These are phyloP conservation scores for Stenoptilia bipunctidactyla DNA, from an alignment of 2,888 invertebrate genomes.

Conservation along the genomic window DNA sequence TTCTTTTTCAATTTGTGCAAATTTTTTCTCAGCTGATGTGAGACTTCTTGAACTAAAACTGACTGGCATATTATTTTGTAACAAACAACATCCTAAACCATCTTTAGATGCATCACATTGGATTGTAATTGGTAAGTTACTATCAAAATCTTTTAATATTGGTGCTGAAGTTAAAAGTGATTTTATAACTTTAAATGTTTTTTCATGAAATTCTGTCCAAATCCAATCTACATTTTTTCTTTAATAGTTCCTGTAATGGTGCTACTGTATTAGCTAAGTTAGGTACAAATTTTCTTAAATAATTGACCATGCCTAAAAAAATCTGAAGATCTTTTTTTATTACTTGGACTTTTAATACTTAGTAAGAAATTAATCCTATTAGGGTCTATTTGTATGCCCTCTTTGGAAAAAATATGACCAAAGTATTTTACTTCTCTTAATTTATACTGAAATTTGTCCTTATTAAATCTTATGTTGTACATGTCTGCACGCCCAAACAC, in stretches of 20 bases:
- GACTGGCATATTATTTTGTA: too few relatives aligned
- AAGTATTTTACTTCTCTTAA: slow-evolving; percentile 21
- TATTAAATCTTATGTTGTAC: slow-evolving; percentile 24
- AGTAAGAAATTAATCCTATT: slow-evolving; percentile 1
- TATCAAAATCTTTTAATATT: too few relatives aligned
- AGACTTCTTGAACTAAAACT: too few relatives aligned
- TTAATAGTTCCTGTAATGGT: slow-evolving; percentile 8
- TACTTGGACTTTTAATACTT: slow-evolving; percentile 6
- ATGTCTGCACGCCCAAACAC: slow-evolving; percentile 19
- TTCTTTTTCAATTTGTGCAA: too few relatives aligned
- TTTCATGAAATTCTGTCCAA: too few relatives aligned
- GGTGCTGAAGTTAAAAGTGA: too few relatives aligned
- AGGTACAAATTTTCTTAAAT: slow-evolving; percentile 7
- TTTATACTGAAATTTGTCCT: slow-evolving; percentile 6
- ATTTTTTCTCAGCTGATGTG: too few relatives aligned
- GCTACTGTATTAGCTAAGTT: slow-evolving; percentile 11
- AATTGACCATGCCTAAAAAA: slow-evolving; percentile 14
- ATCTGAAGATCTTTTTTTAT: slow-evolving; percentile 16
- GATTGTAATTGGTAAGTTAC: too few relatives aligned
- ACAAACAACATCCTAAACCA: too few relatives aligned
- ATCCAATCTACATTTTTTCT: slow-evolving; percentile 13
- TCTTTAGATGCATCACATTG: too few relatives aligned
- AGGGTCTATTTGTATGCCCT: slow-evolving; percentile 11
- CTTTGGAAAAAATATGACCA: slow-evolving; percentile 16
- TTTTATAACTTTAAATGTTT: too few relatives aligned